Percentiles rank a stretch among this genome's conserved stretches.
phyloP scores from a whole-genome alignment of 2,113 vertebrate species.

The Ictidomys tridecemlineatus region DNA sequence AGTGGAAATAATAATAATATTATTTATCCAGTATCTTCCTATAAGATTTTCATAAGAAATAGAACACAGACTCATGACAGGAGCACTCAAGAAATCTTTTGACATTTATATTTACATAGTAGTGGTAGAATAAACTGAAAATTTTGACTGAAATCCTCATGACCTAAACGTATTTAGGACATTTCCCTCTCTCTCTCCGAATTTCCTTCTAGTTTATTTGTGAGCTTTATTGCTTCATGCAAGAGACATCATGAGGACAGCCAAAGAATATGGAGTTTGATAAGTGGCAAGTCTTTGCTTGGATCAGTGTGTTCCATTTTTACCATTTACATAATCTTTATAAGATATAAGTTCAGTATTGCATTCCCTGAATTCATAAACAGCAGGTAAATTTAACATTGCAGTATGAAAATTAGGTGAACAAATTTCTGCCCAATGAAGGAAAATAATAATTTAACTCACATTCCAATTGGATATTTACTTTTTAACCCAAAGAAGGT shows the following conservation, averaged over 20 bases:
- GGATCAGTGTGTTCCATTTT: not conserved
- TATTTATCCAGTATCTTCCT: not conserved
- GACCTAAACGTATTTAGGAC: not conserved
- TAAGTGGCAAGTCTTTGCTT: not conserved
- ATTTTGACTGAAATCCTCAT: not conserved
- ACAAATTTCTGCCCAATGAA: not conserved
- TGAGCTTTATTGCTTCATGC: not conserved
- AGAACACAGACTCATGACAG: not conserved
- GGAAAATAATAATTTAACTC: not conserved
- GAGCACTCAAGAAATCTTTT: not conserved
- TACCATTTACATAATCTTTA: not conserved
- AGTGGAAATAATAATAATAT: not conserved
- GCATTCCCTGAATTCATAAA: not conserved
- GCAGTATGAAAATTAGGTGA: not conserved
- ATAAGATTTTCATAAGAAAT: not conserved
- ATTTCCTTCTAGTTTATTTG: not conserved
- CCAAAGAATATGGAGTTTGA: not conserved
- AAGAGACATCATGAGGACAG: not conserved
- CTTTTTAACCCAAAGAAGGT: not conserved
- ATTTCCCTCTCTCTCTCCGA: not conserved
- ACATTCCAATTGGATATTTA: not conserved
- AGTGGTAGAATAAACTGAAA: not conserved
- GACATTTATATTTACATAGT: not conserved
- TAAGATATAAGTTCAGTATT: not conserved
- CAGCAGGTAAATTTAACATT: not conserved